Evolutionary conservation across 2,113 vertebrate species (phyloP).

Genomic region (Psilopsiagon aurifrons): DNA sequence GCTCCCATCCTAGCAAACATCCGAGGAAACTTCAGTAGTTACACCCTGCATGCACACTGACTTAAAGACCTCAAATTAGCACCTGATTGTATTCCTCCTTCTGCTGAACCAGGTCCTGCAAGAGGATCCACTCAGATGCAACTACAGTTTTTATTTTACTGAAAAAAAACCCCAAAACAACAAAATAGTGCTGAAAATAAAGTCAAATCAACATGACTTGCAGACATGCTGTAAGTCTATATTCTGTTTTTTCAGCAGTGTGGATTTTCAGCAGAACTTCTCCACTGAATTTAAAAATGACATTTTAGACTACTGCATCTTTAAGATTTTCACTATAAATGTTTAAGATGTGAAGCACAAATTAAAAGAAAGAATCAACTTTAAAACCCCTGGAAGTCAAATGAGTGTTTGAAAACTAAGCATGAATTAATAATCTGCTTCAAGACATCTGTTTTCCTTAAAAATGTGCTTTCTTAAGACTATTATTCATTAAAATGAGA

Average conservation of each 20-base stretch:
- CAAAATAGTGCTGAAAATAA: neutral
- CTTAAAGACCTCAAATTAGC: neutral
- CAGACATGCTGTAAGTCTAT: neutral
- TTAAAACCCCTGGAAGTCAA: neutral
- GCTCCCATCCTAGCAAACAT: neutral
- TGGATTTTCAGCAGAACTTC: neutral
- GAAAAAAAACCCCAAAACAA: neutral
- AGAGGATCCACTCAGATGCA: neutral
- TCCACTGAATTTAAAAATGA: neutral
- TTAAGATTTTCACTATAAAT: neutral
- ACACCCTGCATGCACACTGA: neutral
- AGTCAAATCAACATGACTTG: neutral
- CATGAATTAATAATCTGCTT: slow-evolving; percentile 22
- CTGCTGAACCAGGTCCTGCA: neutral
- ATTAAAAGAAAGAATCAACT: slow-evolving; percentile 6
- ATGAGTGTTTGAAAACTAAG: neutral
- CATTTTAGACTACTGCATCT: neutral
- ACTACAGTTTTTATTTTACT: neutral
- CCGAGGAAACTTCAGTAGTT: neutral
- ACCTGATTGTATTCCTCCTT: neutral
- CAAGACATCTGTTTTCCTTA: slow-evolving; percentile 11
- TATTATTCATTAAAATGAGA: neutral
- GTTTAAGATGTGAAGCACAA: neutral
- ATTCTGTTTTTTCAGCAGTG: neutral
- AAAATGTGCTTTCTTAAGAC: neutral